Evolutionary conservation across 2,888 invertebrate species (phyloP), one percentile per base, ranked within the genome.

Genomic region (Folsomia manolachei): DNA sequence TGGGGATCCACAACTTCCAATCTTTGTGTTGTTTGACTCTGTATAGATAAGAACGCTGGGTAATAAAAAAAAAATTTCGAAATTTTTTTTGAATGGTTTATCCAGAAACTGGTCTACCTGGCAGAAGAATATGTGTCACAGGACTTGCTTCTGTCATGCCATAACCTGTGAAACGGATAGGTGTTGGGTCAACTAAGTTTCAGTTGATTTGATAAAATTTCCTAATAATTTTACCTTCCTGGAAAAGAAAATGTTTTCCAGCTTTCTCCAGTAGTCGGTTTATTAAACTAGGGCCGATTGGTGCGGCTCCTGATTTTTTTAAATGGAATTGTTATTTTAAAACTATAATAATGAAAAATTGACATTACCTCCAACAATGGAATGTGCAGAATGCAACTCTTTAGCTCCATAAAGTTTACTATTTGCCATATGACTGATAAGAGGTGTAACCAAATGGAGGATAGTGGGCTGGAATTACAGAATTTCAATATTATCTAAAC

Each of bases 361-460:
- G 18, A 23, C 63, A 2, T 14, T 68, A 69, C 73, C 75, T 66
- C 69, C 72, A 1, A 66, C 14, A 18, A 77, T 53, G 0, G 72
- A 69, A 61, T 72, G 72, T 24, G 67, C 63, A 7, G 21, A 2
- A 39, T 61, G 60, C 9, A 73, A 26, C 39, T 78, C 77, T 2
- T 71, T 67, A 21, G 60, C 71, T 1, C 71, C 71, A 51, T 74
- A 72, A 52, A 73, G 27, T 1, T 71, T 27, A 60, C 71, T 69
- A 62, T 71, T 71, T 0, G 71, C 71, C 0, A 78, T 71, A 61
- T 72, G 68, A 56, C 66, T 70, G 24, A 78, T 70, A 9, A 78
- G 25, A 0, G 75, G 78, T 7, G 76, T 70, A 0, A 76, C 76
- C 23, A 78, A 63, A 70, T 76, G 75, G 18, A 76, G 62, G 2